Percentiles rank a stretch among this genome's conserved stretches.
phyloP scores from a whole-genome alignment of 2,888 invertebrate species.

The Ophraella communa region DNA sequence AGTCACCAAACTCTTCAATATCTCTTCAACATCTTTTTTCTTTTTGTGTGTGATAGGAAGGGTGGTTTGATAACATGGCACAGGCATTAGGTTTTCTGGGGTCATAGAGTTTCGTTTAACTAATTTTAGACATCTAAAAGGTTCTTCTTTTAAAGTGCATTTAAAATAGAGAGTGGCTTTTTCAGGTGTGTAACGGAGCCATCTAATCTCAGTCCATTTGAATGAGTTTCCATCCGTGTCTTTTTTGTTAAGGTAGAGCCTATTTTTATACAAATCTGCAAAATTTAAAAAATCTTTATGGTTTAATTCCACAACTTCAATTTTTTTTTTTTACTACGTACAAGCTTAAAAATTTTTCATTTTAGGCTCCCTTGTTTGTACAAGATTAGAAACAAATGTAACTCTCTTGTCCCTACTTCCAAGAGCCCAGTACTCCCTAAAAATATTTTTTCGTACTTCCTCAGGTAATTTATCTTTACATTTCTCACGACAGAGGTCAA shows the following conservation, averaged over 20 bases:
- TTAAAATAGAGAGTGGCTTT: no score
- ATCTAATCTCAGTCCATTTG: no score
- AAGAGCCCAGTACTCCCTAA: conserved; percentile 27
- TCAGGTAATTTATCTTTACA: conserved; percentile 5
- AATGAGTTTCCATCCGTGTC: neutral
- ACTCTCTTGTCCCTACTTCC: conserved; percentile 23
- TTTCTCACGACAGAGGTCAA: conserved; percentile 23
- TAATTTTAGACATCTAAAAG: no score
- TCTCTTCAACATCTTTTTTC: no score
- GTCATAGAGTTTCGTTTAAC: no score
- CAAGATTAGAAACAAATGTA: neutral
- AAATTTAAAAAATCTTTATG: neutral
- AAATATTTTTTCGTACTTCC: conserved; percentile 10
- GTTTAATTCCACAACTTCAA: neutral
- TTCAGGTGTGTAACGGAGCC: no score
- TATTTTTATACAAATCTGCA: neutral
- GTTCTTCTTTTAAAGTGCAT: no score
- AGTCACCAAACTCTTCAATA: no score
- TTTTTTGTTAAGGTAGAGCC: neutral
- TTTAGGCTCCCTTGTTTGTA: no score
- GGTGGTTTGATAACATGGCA: no score
- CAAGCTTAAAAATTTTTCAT: conserved; percentile 1
- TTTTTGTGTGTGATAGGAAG: no score
- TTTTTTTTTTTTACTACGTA: conserved; percentile 5
- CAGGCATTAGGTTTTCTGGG: no score